Base-by-base conservation (phyloP, 2,797 vertebrate species). In the Loriculus beryllinus region DNA sequence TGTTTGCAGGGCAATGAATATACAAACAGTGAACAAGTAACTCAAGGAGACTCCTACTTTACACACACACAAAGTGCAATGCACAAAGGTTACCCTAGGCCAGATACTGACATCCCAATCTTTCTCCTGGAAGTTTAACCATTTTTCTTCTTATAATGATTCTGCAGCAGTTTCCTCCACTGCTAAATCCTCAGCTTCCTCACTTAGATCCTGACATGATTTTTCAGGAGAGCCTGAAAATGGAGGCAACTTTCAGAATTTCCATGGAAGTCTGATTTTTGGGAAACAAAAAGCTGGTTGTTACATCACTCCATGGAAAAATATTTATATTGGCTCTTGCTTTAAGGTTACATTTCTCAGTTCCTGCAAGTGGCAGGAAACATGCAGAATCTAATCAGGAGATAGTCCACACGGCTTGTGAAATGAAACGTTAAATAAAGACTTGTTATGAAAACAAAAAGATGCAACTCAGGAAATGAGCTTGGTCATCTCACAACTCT, bases 271-370 rank as follows among this genome's bases (percentile, higher is more conserved):
- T 52, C 35, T 72, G 54, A 93, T 86, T 82, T 83, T 83, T 82
- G 64, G 52, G 83, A 88, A 93, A 93, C 76, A 86, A 82, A 88
- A 92, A 45, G 28, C 67, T 89, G 35, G 51, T 89, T 95, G 67
- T 94, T 96, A 92, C 87, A 82, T 91, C 82, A 72, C 47, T 81
- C 71, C 12, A 22, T 65, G 52, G 82, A 90, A 94, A 69, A 89
- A 95, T 90, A 95, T 96, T 97, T 96, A 63, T 81, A 67, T 94
- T 96, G 92, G 94, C 96, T 90, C 51, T 94, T 84, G 75, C 68
- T 94, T 89, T 90, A 86, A 82, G 47, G 67, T 47, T 95, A 76
- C 54, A 45, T 95, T 93, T 94, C 93, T 94, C 80, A 91, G 78
- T 91, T 95, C 81, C 68, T 82, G 82, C 82, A 90, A 95, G 83